Percentiles rank a stretch among this genome's conserved stretches.
Evolutionary conservation across 1,140 invertebrate species (phyloP).

Genomic region (Philopotamus ludificatus): DNA sequence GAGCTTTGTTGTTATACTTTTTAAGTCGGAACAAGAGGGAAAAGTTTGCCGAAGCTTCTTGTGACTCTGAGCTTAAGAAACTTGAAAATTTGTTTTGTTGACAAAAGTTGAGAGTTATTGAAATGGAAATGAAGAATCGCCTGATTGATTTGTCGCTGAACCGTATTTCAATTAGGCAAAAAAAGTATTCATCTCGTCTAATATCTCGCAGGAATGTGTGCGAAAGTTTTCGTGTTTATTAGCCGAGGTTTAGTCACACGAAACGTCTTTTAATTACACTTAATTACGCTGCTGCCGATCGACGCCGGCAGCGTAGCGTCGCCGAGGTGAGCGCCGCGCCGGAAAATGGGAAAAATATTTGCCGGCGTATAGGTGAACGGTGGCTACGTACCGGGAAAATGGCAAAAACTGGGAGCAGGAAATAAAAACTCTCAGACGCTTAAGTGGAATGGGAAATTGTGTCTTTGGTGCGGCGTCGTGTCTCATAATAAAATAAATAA

Average conservation of each 20-base stretch:
- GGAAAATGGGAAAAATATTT: conserved; percentile 24
- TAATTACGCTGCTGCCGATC: no score
- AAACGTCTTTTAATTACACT: no score
- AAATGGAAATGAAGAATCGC: conserved; percentile 16
- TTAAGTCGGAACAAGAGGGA: conserved; percentile 11
- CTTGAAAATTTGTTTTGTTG: conserved; percentile 18
- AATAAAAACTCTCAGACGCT: conserved; percentile 37
- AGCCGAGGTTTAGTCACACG: no score
- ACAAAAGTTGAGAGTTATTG: conserved; percentile 14
- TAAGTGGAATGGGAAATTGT: conserved; percentile 39
- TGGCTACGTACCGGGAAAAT: conserved; percentile 11
- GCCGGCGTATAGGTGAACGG: conserved; percentile 16
- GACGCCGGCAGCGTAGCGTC: not conserved
- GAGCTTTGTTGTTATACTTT: conserved; percentile 19
- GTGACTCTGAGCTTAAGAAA: conserved; percentile 5
- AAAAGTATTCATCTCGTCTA: no score
- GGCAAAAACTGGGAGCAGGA: conserved; percentile 32
- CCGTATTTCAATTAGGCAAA: no score
- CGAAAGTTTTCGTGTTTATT: no score
- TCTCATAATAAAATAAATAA: conserved; percentile 42
- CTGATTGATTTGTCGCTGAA: conserved; percentile 16
- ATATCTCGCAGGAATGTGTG: no score
- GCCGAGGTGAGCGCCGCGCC: not conserved
- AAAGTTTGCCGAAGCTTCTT: conserved; percentile 15
- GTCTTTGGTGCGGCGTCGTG: conserved; percentile 33